Conservation (phyloP, 2,888 invertebrate species). For the Cybosia mesomella region DNA sequence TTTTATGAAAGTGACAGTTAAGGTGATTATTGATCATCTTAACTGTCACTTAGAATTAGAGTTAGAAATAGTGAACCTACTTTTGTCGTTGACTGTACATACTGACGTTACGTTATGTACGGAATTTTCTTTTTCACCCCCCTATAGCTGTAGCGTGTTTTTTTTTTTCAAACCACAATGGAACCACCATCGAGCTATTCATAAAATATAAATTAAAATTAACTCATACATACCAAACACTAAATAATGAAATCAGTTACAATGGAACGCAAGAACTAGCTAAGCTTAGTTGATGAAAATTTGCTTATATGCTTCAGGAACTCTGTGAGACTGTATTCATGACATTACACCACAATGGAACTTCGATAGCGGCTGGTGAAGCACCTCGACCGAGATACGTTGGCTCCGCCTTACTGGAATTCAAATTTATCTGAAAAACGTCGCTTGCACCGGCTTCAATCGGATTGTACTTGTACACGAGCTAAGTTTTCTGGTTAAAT, state of each 20-base stretch:
- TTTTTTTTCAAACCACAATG: too few species aligned
- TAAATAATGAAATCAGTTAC: not conserved
- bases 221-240: not conserved
- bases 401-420: not conserved
- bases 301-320: not conserved
- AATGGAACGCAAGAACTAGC: not conserved
- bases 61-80: too few species aligned
- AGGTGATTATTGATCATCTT: too few species aligned
- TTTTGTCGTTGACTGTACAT: too few species aligned
- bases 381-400: not conserved
- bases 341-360: not conserved
- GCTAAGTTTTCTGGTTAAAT: not conserved
- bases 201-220: too few species aligned
- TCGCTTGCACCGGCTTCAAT: not conserved
- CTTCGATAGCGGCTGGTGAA: slow-evolving; percentile 1
- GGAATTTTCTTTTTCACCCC: too few species aligned
- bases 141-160: too few species aligned
- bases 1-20: too few species aligned
- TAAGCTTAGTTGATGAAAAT: not conserved
- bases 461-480: not conserved
- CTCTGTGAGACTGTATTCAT: not conserved
- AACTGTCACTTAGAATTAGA: too few species aligned
- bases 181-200: too few species aligned
- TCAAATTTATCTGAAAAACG: not conserved
- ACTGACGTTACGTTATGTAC: too few species aligned